Percentiles rank a stretch among this genome's conserved stretches.
These are phyloP conservation scores for Embiotoca jacksoni DNA, from an alignment of 2,113 vertebrate genomes.

Conservation along the genomic window DNA sequence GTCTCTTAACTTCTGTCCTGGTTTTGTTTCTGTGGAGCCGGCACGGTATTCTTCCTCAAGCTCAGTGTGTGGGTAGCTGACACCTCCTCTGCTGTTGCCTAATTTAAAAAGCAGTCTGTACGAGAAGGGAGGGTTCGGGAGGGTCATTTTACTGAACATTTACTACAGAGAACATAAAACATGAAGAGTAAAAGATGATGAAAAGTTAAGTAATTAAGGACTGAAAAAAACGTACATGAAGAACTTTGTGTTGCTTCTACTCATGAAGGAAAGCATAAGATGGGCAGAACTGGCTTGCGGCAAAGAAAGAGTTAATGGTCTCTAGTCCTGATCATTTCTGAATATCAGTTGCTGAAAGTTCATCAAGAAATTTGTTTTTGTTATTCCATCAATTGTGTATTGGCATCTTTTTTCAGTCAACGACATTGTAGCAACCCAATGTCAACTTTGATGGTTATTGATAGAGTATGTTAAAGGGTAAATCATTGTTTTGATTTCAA, in stretches of 20 bases:
- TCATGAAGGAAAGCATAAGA: slow-evolving; percentile 15
- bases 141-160: slow-evolving; percentile 36
- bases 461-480: background rate
- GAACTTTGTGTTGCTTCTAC: slow-evolving; percentile 9
- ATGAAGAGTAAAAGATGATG: slow-evolving; percentile 36
- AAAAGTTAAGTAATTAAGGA: slow-evolving; percentile 54
- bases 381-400: background rate
- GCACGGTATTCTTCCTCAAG: slow-evolving; percentile 26
- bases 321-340: background rate
- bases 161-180: slow-evolving; percentile 36
- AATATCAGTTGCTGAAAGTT: background rate
- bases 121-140: slow-evolving; percentile 44
- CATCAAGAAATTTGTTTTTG: background rate
- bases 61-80: slow-evolving; percentile 31
- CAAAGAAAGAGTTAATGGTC: slow-evolving; percentile 25
- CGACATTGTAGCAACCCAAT: background rate
- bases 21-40: slow-evolving; percentile 52
- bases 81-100: slow-evolving; percentile 39
- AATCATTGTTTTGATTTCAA: background rate
- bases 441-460: background rate
- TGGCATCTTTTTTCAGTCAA: background rate
- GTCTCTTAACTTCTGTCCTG: slow-evolving; percentile 31
- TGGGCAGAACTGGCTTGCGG: background rate
- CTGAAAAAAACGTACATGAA: slow-evolving; percentile 21
- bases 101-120: slow-evolving; percentile 55